phyloP scores from a whole-genome alignment of 2,888 invertebrate genomes.

The Lordiphosa andalusiaca region DNA sequence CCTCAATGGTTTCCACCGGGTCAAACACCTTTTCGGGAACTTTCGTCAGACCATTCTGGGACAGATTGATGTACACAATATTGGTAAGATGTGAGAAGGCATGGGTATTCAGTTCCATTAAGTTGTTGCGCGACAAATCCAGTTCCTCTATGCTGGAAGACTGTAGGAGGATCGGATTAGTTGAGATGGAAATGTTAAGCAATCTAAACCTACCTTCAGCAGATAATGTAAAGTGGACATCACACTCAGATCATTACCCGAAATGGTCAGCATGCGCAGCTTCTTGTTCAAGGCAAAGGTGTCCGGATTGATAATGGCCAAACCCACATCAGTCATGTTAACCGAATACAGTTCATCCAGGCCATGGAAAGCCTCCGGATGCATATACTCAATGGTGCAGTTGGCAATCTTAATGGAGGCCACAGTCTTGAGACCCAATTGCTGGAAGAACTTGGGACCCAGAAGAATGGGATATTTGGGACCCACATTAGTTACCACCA shows the following conservation, averaged over 20 bases:
- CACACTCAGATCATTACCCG: slow-evolving; percentile 84
- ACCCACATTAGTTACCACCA: slow-evolving; percentile 85
- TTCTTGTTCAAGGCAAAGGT: slow-evolving; percentile 86
- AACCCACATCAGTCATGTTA: slow-evolving; percentile 85
- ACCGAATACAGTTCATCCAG: slow-evolving; percentile 85
- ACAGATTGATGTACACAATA: slow-evolving; percentile 85
- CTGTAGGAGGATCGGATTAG: slow-evolving; percentile 36
- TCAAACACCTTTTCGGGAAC: slow-evolving; percentile 82
- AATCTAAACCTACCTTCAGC: slow-evolving; percentile 61
- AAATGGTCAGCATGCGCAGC: slow-evolving; percentile 84
- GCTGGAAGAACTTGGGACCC: slow-evolving; percentile 83
- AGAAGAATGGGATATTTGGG: slow-evolving; percentile 83
- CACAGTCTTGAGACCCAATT: slow-evolving; percentile 84
- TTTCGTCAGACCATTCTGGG: slow-evolving; percentile 85
- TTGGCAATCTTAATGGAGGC: slow-evolving; percentile 86
- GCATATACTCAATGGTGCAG: slow-evolving; percentile 85
- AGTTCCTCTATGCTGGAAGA: slow-evolving; percentile 86
- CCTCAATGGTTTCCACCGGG: slow-evolving; percentile 84
- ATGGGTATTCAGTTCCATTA: slow-evolving; percentile 84
- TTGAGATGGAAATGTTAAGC: no score
- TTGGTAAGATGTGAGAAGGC: slow-evolving; percentile 85
- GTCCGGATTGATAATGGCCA: slow-evolving; percentile 85
- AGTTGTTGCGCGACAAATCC: slow-evolving; percentile 86
- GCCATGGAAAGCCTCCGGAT: slow-evolving; percentile 86
- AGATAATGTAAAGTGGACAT: slow-evolving; percentile 78